Percentiles rank a stretch among this genome's conserved stretches.
phyloP scores from a whole-genome alignment of 2,888 invertebrate species.

The Thymelicus lineola region DNA sequence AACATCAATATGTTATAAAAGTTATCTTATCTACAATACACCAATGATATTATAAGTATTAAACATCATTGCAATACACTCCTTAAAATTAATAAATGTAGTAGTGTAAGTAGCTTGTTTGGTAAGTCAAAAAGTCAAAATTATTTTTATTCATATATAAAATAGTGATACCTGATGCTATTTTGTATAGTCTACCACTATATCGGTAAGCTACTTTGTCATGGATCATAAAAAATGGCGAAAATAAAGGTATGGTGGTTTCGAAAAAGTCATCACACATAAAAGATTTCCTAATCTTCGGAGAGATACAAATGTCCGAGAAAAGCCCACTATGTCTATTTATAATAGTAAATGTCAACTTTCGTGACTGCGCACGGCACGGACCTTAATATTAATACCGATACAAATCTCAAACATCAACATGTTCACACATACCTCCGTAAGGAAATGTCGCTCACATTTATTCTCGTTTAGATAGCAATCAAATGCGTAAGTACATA shows the following conservation, averaged over 20 bases:
- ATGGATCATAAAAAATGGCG: too few species aligned
- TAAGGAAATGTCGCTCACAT: constrained; percentile 23
- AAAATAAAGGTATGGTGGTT: not conserved
- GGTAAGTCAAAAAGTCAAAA: too few species aligned
- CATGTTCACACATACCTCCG: constrained; percentile 25
- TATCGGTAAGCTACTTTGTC: too few species aligned
- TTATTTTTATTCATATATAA: too few species aligned
- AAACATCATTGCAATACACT: too few species aligned
- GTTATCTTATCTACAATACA: too few species aligned
- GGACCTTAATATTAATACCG: not conserved
- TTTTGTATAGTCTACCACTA: too few species aligned
- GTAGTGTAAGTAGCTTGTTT: too few species aligned
- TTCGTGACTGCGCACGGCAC: not conserved
- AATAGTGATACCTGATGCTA: too few species aligned
- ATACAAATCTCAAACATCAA: constrained; percentile 19
- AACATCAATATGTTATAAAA: too few species aligned
- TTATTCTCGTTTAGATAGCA: constrained; percentile 21
- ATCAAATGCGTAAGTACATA: constrained; percentile 12
- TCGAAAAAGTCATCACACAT: not conserved
- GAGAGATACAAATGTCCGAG: not conserved
- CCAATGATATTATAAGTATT: too few species aligned
- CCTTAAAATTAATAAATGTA: too few species aligned
- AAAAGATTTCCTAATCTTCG: not conserved
- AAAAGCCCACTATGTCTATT: not conserved
- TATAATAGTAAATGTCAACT: constrained; percentile 1